Evolutionary conservation across 2,113 vertebrate species (phyloP).

Genomic region (Leuciscus idus): DNA sequence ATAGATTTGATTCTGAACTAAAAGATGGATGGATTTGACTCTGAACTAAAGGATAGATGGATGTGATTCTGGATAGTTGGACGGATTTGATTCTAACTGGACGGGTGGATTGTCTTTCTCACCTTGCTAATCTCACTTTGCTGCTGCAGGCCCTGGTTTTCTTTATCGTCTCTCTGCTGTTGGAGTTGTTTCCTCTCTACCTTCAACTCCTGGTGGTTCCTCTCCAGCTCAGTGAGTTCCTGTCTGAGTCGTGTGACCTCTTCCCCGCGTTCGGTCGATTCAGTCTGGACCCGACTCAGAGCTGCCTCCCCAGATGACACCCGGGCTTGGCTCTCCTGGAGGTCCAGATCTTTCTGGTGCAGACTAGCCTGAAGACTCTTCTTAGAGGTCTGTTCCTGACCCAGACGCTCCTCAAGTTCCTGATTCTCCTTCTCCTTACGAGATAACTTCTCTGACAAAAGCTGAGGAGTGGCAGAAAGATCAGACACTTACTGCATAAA

Average conservation of each 20-base stretch:
- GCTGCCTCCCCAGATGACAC: slow-evolving; percentile 80
- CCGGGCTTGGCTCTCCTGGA: slow-evolving; percentile 87
- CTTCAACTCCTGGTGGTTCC: slow-evolving; percentile 89
- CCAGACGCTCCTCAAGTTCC: slow-evolving; percentile 83
- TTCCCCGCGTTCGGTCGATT: slow-evolving; percentile 82
- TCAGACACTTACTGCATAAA: background rate
- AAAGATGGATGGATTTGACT: background rate
- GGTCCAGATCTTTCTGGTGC: slow-evolving; percentile 87
- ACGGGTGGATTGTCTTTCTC: slow-evolving; percentile 45
- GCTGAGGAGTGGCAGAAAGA: slow-evolving; percentile 68
- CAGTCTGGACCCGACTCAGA: slow-evolving; percentile 80
- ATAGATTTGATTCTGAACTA: background rate
- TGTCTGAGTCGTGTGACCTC: slow-evolving; percentile 82
- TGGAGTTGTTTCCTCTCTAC: slow-evolving; percentile 92
- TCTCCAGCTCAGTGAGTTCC: slow-evolving; percentile 86
- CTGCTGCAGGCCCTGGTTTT: slow-evolving; percentile 87
- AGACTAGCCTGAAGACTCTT: slow-evolving; percentile 83
- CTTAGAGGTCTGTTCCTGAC: slow-evolving; percentile 80
- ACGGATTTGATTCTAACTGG: background rate
- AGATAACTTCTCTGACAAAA: slow-evolving; percentile 82
- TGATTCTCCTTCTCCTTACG: slow-evolving; percentile 83
- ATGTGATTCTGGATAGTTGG: background rate
- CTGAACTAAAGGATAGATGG: background rate
- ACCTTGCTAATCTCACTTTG: slow-evolving; percentile 94
- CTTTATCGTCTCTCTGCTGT: slow-evolving; percentile 92